Base-by-base conservation (phyloP, 2,888 invertebrate genomes). In the Hypolimnas misippus region DNA sequence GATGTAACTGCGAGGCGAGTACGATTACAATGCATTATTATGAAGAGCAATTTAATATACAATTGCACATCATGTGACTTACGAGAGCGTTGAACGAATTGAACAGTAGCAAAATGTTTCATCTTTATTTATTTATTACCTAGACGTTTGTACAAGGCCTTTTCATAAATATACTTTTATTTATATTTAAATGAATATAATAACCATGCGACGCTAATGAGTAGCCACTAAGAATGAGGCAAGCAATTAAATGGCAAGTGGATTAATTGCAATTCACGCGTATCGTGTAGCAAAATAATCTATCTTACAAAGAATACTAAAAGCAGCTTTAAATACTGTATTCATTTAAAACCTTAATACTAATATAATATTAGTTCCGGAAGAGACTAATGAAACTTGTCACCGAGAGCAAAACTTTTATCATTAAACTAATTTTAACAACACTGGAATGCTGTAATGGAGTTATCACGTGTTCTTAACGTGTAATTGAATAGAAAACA, bases 21-120 rank as follows among this genome's bases (percentile, higher is more conserved):
- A 55, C 68, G 59, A 57, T 65, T 68, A 65, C 67, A 64, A 67
- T 68, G 61, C 70, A 63, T 70, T 70, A 70, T 73, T 70, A 68
- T 70, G 68, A 67, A 68, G 69, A 73, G 65, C 71, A 73, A 70
- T 73, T 73, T 69, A 70, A 69, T 66, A 68, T 63, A 71, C 69
- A 67, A 66, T 70, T 66, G 67, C 55, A 62, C 63, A 64, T 70
- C 71, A 73, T 73, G 70, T 73, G 71, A 70, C 69, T 58, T 65
- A 46, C 63, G 62, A 62, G 67, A 63, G 57, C 67, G 65, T 63
- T 67, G 62, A 66, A 59, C 63, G 68, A 67, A 69, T 67, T 67
- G 70, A 71, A 65, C 58, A 66, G 51, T 60, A 56, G 62, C 64
- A 69, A 66, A 61, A 17, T 57, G 38, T 40, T 63, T 65, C 58